Evolutionary conservation across 2,888 invertebrate species (phyloP).

Genomic region (Acrocera orbiculus): DNA sequence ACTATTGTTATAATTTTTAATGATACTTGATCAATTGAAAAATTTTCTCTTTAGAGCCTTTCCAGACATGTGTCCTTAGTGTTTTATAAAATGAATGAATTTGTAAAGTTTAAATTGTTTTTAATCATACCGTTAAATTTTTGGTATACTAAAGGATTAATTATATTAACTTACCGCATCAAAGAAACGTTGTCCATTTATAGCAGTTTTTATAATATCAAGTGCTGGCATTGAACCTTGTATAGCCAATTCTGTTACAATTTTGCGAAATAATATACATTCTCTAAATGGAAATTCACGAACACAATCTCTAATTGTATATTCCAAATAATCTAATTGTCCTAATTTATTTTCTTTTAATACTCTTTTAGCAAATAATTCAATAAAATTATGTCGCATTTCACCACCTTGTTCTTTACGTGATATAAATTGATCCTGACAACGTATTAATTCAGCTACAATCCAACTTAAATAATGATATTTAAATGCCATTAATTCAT

Average conservation of each 20-base stretch:
- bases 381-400: slow-evolving; percentile 41
- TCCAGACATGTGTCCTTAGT: too few relatives aligned
- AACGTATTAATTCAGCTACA: slow-evolving; percentile 51
- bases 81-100: too few relatives aligned
- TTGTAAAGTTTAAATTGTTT: too few relatives aligned
- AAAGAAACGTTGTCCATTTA: slow-evolving; percentile 78
- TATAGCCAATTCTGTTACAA: slow-evolving; percentile 54
- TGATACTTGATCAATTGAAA: too few relatives aligned
- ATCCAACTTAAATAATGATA: slow-evolving; percentile 67
- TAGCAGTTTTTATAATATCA: slow-evolving; percentile 55
- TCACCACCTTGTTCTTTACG: slow-evolving; percentile 28
- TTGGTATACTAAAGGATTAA: slow-evolving; percentile 18
- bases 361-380: slow-evolving; percentile 56
- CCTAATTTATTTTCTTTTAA: slow-evolving; percentile 59
- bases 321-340: slow-evolving; percentile 45
- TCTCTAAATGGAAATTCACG: slow-evolving; percentile 83
- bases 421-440: slow-evolving; percentile 46
- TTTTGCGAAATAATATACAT: slow-evolving; percentile 73
- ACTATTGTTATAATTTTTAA: too few relatives aligned
- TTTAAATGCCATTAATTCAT: slow-evolving; percentile 83
- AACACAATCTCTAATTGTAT: slow-evolving; percentile 67
- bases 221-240: slow-evolving; percentile 50
- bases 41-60: too few relatives aligned
- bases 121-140: too few relatives aligned
- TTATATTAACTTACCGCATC: slow-evolving; percentile 27